Base-by-base conservation (phyloP, 2,888 invertebrate genomes). In the Epinotia nisella region DNA sequence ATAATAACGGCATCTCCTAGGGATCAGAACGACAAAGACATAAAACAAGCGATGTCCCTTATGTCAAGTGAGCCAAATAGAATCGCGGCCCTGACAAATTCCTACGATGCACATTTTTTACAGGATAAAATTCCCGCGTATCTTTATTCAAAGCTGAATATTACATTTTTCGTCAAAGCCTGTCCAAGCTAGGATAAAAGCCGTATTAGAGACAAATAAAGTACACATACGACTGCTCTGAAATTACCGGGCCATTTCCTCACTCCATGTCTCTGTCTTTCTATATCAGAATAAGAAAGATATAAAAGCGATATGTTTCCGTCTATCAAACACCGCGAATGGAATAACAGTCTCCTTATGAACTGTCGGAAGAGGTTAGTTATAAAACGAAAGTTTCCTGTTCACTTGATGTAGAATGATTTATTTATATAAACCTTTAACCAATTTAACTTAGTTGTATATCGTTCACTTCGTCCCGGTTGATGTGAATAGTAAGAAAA, bases 301-400 rank as follows among this genome's bases (percentile, higher is more conserved):
- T 7, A 35, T 7, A 35, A 9, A 9, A 35, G 9, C 9, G 29
- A 35, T 35, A 35, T 35, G 35, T 35, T 35, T 35, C 35, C 35
- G 0, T 49, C 49, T 49, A 49, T 49, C 49, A 13, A n/a, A 49
- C 4, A 35, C 35, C 35, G 35, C 9, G 9, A 35, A 35, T 35
- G 35, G 35, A 35, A 35, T 35, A 35, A 7, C n/a, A 15, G 59
- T 7, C 24, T 10, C 9, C 29, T 29, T 39, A 5, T 7, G 41
- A 19, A 41, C 21, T 61, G 61, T 61, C 61, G 15, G 51, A 17
- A 51, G 3, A 64, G 24, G 49, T 49, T 62, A 51, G 35, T 24
- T 53, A 53, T 29, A 19, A 53, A 39, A 53, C 35, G 19, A 10
- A 29, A n/a, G 15, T 65, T 53, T 65, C 39, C 65, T 51, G 17